Percentiles rank a stretch among this genome's conserved stretches.
Conservation (phyloP, 2,797 vertebrate genomes). For the Sebastiscus tertius region DNA sequence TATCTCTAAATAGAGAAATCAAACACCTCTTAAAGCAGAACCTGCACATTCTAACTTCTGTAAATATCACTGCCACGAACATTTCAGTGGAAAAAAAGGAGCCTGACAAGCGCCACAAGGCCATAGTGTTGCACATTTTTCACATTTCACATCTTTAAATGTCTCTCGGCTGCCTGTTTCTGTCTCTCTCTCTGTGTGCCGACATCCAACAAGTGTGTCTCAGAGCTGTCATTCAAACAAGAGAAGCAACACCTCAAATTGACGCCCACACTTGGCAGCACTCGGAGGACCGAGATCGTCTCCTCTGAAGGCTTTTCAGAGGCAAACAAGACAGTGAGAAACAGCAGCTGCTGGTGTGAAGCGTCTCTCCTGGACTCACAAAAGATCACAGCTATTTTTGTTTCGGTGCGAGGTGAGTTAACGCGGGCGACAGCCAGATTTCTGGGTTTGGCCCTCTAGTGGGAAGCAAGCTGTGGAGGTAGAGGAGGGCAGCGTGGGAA, state of each 20-base stretch:
- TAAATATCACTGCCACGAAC: constrained; percentile 10
- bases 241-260: constrained; percentile 65
- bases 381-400: constrained; percentile 23
- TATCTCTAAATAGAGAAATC: neutral
- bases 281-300: constrained; percentile 39
- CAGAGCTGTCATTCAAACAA: constrained; percentile 59
- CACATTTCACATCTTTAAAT: constrained; percentile 22
- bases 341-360: constrained; percentile 20
- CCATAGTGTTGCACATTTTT: constrained; percentile 21
- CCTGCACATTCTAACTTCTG: neutral
- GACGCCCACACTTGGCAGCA: constrained; percentile 62
- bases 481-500: constrained; percentile 21
- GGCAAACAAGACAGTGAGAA: constrained; percentile 34
- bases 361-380: neutral
- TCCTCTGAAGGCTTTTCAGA: constrained; percentile 43
- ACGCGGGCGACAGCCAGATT: neutral
- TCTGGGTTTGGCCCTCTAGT: neutral
- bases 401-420: constrained; percentile 18
- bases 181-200: neutral
- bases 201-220: constrained; percentile 59
- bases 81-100: neutral
- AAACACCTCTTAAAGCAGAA: neutral
- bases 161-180: constrained; percentile 28
- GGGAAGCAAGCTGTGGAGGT: neutral
- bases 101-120: constrained; percentile 33